These are phyloP conservation scores for Ochropleura plecta DNA, from an alignment of 2,888 invertebrate species.

Conservation along the genomic window DNA sequence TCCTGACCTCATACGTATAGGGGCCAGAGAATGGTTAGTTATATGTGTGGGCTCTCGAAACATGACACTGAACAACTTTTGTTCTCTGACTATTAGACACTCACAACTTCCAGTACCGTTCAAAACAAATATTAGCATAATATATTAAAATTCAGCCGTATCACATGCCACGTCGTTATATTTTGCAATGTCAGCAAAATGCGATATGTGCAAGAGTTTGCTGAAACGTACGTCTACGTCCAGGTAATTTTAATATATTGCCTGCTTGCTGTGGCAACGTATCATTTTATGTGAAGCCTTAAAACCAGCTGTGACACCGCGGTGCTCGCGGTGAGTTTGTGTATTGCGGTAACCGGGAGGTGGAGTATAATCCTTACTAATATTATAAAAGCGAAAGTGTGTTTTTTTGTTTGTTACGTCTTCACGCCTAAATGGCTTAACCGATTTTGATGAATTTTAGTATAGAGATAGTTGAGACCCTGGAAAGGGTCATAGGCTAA, in stretches of 20 bases:
- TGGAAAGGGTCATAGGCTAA: too few relatives aligned
- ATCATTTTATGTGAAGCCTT: constrained; percentile 40
- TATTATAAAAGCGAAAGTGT: too few relatives aligned
- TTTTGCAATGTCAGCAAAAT: constrained; percentile 35
- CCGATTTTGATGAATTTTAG: too few relatives aligned
- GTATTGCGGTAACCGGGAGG: neutral
- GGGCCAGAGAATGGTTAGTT: too few relatives aligned
- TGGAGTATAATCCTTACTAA: too few relatives aligned
- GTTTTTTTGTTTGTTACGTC: neutral
- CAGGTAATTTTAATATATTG: constrained; percentile 60
- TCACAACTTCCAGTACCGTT: too few relatives aligned
- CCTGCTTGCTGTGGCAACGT: constrained; percentile 25
- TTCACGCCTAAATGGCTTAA: too few relatives aligned
- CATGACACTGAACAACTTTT: too few relatives aligned
- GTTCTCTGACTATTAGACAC: too few relatives aligned
- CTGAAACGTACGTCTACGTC: constrained; percentile 40
- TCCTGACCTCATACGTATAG: too few relatives aligned
- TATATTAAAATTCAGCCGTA: constrained; percentile 16
- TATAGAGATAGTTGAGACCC: too few relatives aligned
- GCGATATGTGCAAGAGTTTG: constrained; percentile 7
- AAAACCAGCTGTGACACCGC: constrained; percentile 14
- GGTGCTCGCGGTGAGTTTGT: neutral
- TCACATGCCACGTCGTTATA: constrained; percentile 1
- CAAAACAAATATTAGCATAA: neutral
- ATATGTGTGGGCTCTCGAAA: too few relatives aligned